Evolutionary conservation across 2,797 vertebrate genomes (phyloP), one percentile per base, ranked within the genome.

Genomic region (Caiman crocodilus): DNA sequence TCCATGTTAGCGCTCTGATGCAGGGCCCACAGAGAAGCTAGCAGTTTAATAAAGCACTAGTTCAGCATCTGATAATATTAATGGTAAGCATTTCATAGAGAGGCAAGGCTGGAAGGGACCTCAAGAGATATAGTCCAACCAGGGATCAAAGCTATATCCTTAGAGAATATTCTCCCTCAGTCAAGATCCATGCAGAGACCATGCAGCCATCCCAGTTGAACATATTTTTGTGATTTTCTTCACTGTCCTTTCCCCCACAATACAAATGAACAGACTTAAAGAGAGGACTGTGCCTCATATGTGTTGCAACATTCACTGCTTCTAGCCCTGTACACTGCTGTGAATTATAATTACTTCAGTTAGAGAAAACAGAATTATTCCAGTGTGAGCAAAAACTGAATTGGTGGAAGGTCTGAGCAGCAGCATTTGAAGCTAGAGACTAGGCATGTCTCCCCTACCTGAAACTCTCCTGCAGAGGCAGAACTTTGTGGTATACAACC

Each of bases 351-450:
- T 55, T 4, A 59, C 21, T 59, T 69, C 28, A 63, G 80, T 50
- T 82, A 56, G 79, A 74, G 28, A 16, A 25, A 79, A 89, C 82
- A 10, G 7, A 63, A 69, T 77, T 12, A 50, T 8, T 16, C 35
- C 81, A 81, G 78, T 16, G 16, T 71, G 15, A 60, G 28, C 14
- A 26, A 91, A 35, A 89, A 78, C 0, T 2, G 2, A 63, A 74
- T 5, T 5, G 73, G 20, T 6, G 87, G 32, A 80, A 85, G 23
- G 74, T 18, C 76, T 60, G 16, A 73, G 14, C 82, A 76, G 55
- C 15, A 74, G 77, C 9, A 58, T 10, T 2, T 0, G 1, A 50
- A 17, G 28, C 64, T n/a, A n/a, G 5, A n/a, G 59, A 30, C 26
- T n/a, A 69, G 25, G 14, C 14, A 28, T 3, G 14, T 69, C 42